Evolutionary conservation across 2,888 invertebrate genomes (phyloP).

Genomic region (Julus scanicus): DNA sequence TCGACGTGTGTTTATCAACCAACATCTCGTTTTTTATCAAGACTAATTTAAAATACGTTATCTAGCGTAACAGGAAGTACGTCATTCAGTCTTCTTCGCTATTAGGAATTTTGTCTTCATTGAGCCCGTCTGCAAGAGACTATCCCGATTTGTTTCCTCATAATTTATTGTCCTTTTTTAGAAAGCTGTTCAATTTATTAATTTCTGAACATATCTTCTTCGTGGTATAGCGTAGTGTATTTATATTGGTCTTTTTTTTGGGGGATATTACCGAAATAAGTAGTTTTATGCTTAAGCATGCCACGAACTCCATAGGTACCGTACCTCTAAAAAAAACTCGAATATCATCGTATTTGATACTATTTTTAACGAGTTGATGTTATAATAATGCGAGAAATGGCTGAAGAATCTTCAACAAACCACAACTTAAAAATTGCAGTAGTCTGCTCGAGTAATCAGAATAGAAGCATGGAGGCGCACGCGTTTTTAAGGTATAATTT

Average conservation of each 20-base stretch:
- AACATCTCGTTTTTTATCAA: no score
- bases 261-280: background rate
- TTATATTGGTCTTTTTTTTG: background rate
- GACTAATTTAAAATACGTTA: background rate
- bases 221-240: background rate
- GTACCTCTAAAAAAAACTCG: no score
- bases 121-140: no score
- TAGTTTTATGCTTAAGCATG: background rate
- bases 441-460: slow-evolving; percentile 99
- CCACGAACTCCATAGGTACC: background rate
- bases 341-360: no score
- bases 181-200: background rate
- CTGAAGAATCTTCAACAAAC: slow-evolving; percentile 6
- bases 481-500: slow-evolving; percentile 79
- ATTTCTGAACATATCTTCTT: background rate
- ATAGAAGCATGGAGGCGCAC: slow-evolving; percentile 99
- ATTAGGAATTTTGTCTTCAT: background rate
- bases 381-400: slow-evolving; percentile 41
- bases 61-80: background rate
- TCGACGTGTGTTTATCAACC: no score
- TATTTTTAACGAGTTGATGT: no score
- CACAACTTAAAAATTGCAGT: slow-evolving; percentile 80
- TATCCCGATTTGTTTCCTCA: background rate
- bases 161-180: background rate
- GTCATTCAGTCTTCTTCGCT: background rate